Conservation (phyloP, 2,797 vertebrate species). For the Uromys caudimaculatus region DNA sequence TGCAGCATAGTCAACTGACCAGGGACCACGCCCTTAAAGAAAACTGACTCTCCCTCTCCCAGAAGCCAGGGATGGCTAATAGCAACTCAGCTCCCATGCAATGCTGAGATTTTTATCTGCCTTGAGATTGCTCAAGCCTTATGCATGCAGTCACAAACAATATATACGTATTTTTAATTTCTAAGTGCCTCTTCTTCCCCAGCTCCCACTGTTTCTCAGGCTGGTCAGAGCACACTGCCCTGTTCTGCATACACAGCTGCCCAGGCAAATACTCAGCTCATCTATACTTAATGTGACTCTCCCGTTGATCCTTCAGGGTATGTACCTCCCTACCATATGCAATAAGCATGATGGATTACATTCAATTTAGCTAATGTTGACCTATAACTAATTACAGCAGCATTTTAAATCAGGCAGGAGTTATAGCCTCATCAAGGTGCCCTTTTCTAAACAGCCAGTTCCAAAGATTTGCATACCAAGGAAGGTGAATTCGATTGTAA, state of each 20-base stretch:
- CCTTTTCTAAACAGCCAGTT: slow-evolving; percentile 59
- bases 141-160: not conserved
- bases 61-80: not conserved
- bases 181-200: slow-evolving; percentile 31
- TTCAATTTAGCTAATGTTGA: slow-evolving; percentile 76
- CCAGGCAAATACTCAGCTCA: slow-evolving; percentile 71
- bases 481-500: slow-evolving; percentile 74
- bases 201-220: slow-evolving; percentile 8
- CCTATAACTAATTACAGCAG: slow-evolving; percentile 67
- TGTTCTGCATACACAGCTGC: slow-evolving; percentile 59
- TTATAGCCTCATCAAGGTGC: slow-evolving; percentile 46
- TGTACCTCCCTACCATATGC: slow-evolving; percentile 57
- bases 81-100: not conserved
- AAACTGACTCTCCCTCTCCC: not conserved
- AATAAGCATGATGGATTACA: slow-evolving; percentile 75
- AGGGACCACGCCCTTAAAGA: not conserved
- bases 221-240: not conserved
- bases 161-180: slow-evolving; percentile 57
- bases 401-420: slow-evolving; percentile 63
- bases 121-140: not conserved
- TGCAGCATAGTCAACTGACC: too few relatives aligned
- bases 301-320: slow-evolving; percentile 68
- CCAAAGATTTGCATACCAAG: slow-evolving; percentile 75
- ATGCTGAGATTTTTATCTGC: not conserved
- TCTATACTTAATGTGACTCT: slow-evolving; percentile 73